Conservation (phyloP, 2,888 invertebrate species). For the Hemaris fuciformis region DNA sequence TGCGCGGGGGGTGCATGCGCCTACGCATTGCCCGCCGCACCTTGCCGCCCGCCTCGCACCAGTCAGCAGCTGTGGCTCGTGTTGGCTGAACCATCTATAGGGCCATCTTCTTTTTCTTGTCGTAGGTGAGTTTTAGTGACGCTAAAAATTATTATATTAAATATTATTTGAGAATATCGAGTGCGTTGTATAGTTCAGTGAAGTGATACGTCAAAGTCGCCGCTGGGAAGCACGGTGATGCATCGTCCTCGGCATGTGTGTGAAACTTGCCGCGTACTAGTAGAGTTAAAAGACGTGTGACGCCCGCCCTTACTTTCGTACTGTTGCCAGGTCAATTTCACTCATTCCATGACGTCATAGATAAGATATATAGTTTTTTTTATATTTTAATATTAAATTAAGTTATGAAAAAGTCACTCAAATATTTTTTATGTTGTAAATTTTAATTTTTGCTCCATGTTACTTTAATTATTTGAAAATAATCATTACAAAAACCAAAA, state of each 20-base stretch:
- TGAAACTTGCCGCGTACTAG: conserved; percentile 1
- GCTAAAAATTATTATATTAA: conserved; percentile 46
- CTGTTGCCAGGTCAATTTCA: not conserved
- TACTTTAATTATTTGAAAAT: too few relatives aligned
- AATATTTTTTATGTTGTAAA: too few relatives aligned
- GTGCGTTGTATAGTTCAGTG: conserved; percentile 64
- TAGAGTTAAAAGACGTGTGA: not conserved
- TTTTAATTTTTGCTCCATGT: too few relatives aligned
- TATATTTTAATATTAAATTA: not conserved
- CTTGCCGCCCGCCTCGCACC: conserved; percentile 76
- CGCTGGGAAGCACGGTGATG: not conserved
- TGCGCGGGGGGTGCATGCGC: conserved; percentile 51
- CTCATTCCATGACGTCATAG: conserved; percentile 20
- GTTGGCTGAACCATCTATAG: conserved; percentile 85
- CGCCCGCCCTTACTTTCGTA: not conserved
- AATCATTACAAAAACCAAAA: too few relatives aligned
- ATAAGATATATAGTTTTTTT: not conserved
- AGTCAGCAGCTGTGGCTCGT: conserved; percentile 81
- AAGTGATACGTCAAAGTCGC: conserved; percentile 56
- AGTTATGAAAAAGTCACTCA: not conserved
- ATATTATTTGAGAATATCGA: conserved; percentile 30
- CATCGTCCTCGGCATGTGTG: conserved; percentile 8
- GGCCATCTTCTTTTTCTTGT: conserved; percentile 77
- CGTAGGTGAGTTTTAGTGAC: conserved; percentile 74
- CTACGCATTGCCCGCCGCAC: conserved; percentile 72